Conservation (phyloP, 2,888 invertebrate species). For the Hartigia nigra region DNA sequence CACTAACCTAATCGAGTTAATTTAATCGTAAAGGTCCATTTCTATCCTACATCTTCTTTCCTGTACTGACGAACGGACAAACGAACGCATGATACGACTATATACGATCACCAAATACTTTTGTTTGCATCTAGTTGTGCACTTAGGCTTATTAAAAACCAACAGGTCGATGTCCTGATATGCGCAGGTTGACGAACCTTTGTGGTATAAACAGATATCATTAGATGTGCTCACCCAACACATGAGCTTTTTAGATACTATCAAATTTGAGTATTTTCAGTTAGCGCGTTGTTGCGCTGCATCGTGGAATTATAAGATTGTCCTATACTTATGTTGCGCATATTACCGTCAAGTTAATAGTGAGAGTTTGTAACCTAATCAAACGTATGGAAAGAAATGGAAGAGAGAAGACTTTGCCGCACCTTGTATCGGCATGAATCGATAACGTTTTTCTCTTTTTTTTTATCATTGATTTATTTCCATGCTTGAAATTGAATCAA, state of each 20-base stretch:
- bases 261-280: neutral
- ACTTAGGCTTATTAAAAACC: neutral
- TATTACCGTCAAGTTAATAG: neutral
- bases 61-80: conserved; percentile 4
- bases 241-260: neutral
- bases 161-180: neutral
- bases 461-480: conserved; percentile 1
- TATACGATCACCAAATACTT: neutral
- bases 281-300: neutral
- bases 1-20: conserved; percentile 49
- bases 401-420: neutral
- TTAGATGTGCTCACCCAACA: neutral
- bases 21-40: conserved; percentile 8
- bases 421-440: neutral
- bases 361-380: neutral
- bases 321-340: neutral
- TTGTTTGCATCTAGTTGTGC: neutral
- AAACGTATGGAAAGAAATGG: neutral
- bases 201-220: neutral
- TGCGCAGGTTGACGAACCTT: neutral
- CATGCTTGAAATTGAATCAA: neutral
- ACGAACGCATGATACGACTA: neutral
- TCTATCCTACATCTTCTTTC: conserved; percentile 14
- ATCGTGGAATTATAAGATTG: neutral
- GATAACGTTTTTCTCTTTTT: neutral